Conservation (phyloP, 2,113 vertebrate species). For the Osmerus mordax region DNA sequence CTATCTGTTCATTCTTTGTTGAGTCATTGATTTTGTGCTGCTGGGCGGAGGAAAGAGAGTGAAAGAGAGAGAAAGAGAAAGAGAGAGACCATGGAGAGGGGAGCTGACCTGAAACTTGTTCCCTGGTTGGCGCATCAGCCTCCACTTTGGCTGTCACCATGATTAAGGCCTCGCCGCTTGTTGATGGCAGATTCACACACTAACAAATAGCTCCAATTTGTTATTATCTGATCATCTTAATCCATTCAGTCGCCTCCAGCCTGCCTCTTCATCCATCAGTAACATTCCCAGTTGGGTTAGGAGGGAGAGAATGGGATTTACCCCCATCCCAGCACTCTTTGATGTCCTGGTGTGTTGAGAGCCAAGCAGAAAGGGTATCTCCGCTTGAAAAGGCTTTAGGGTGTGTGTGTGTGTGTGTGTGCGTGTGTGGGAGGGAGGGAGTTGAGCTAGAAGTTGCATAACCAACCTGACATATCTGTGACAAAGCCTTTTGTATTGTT, state of each 20-base stretch:
- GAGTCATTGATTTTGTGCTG: slow-evolving; percentile 38
- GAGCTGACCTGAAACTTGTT: neutral
- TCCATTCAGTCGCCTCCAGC: neutral
- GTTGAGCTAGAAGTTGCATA: slow-evolving; percentile 7
- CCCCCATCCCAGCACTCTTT: no score
- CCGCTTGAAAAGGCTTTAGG: neutral
- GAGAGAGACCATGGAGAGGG: neutral
- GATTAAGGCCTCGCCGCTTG: neutral
- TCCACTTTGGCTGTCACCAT: neutral
- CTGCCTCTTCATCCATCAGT: neutral
- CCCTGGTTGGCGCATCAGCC: neutral
- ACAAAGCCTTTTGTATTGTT: slow-evolving; percentile 34
- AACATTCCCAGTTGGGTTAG: no score
- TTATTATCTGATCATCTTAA: slow-evolving; percentile 7
- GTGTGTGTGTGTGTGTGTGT: neutral
- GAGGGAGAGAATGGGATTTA: no score
- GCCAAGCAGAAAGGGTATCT: no score
- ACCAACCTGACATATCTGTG: slow-evolving; percentile 20
- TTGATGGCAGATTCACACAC: neutral
- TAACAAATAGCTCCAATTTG: slow-evolving; percentile 24
- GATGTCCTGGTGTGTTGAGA: no score
- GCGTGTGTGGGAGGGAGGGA: neutral
- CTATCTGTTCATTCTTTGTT: slow-evolving; percentile 29
- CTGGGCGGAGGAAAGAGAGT: neutral
- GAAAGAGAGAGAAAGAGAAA: slow-evolving; percentile 2